Evolutionary conservation across 2,888 invertebrate species (phyloP).

Genomic region (Pammene fasciana): DNA sequence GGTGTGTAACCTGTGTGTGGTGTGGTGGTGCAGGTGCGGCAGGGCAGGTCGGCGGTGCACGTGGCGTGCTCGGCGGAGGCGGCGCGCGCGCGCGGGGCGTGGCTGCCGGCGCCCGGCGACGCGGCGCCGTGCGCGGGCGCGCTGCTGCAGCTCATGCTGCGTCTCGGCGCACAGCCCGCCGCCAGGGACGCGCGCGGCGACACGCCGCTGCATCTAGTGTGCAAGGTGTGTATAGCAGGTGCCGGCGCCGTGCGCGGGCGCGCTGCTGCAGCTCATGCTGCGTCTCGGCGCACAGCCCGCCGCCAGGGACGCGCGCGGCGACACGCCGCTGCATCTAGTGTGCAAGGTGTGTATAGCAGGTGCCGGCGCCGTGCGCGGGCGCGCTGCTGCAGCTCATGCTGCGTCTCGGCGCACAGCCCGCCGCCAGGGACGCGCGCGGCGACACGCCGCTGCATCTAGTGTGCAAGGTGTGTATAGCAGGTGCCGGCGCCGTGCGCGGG

Average conservation of each 20-base stretch:
- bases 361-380: too few relatives aligned
- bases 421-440: too few relatives aligned
- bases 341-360: too few relatives aligned
- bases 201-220: conserved; percentile 93
- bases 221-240: conserved; percentile 77
- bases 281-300: too few relatives aligned
- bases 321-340: too few relatives aligned
- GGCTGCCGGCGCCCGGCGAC: conserved; percentile 48
- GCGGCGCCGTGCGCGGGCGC: conserved; percentile 47
- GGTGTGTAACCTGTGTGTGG: background rate
- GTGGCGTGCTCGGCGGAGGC: conserved; percentile 92
- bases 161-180: conserved; percentile 92
- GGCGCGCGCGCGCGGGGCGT: conserved; percentile 78
- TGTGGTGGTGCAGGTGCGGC: conserved; percentile 75
- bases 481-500: too few relatives aligned
- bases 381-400: too few relatives aligned
- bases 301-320: too few relatives aligned
- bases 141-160: conserved; percentile 85
- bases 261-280: too few relatives aligned
- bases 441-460: too few relatives aligned
- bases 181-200: conserved; percentile 92
- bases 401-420: too few relatives aligned
- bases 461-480: too few relatives aligned
- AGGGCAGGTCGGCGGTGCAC: conserved; percentile 89
- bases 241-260: conserved; percentile 16